These are phyloP conservation scores for Nomada goodeniana DNA, from an alignment of 2,888 invertebrate species.

Conservation along the genomic window DNA sequence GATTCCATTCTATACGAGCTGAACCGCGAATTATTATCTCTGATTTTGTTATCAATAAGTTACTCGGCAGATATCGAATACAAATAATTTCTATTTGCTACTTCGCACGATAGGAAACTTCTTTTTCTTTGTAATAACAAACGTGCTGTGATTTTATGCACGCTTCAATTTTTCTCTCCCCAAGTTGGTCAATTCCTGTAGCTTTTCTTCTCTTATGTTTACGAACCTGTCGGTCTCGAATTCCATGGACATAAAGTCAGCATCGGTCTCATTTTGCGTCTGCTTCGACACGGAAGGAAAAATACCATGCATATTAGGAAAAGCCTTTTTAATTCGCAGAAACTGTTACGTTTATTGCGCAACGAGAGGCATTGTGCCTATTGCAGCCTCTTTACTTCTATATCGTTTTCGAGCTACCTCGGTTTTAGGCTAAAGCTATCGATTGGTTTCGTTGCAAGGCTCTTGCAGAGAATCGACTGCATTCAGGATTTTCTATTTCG, in stretches of 20 bases:
- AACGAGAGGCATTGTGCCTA: neutral
- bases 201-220: slow-evolving; percentile 9
- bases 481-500: neutral
- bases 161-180: neutral
- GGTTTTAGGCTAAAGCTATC: neutral
- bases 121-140: neutral
- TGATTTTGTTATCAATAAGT: too few species aligned
- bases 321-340: slow-evolving; percentile 15
- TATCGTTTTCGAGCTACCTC: neutral
- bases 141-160: neutral
- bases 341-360: slow-evolving; percentile 21
- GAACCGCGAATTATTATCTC: too few species aligned
- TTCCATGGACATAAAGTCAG: neutral
- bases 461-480: neutral
- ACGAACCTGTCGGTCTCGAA: slow-evolving; percentile 9
- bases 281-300: slow-evolving; percentile 29
- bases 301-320: neutral
- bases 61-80: too few species aligned
- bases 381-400: slow-evolving; percentile 5
- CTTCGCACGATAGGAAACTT: neutral
- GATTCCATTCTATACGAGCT: too few species aligned
- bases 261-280: neutral
- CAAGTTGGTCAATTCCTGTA: neutral
- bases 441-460: slow-evolving; percentile 6
- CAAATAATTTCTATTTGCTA: neutral